A percentile compares a stretch with the other conserved stretches of the same genome.
phyloP scores from a whole-genome alignment of 1,140 invertebrate genomes.

The Kradibia gibbosae region DNA sequence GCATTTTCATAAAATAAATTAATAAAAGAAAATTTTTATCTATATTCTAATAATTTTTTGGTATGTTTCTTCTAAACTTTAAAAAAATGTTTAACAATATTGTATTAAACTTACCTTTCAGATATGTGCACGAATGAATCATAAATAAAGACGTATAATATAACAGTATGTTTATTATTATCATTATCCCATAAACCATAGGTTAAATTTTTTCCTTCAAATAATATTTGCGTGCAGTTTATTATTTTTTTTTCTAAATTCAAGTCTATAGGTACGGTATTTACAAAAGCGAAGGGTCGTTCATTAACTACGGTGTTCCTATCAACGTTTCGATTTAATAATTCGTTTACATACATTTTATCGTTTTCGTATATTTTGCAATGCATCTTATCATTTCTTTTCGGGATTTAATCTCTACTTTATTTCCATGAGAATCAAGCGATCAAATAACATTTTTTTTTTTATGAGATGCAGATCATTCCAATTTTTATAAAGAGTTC shows the following conservation, averaged over 20 bases:
- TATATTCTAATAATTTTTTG: no score
- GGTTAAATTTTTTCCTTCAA: conserved; percentile 55
- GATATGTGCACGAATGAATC: neutral
- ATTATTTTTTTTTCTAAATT: conserved; percentile 58
- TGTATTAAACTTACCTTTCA: conserved; percentile 1
- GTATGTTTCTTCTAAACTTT: neutral
- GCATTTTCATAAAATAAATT: no score
- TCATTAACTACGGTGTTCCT: conserved; percentile 57
- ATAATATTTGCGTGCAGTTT: conserved; percentile 58
- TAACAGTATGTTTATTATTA: conserved; percentile 68
- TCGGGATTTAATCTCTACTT: neutral
- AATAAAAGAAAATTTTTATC: no score
- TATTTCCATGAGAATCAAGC: neutral
- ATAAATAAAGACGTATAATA: conserved; percentile 59
- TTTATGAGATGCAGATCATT: neutral
- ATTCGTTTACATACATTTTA: conserved; percentile 41
- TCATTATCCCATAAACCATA: conserved; percentile 64
- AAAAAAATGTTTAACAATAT: neutral
- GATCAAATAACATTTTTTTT: neutral
- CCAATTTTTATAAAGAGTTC: neutral
- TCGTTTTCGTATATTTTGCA: conserved; percentile 34
- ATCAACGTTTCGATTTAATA: conserved; percentile 48
- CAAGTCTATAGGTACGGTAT: conserved; percentile 56
- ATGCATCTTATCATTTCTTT: conserved; percentile 19
- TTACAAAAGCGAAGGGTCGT: conserved; percentile 60